phyloP scores from a whole-genome alignment of 2,797 vertebrate species.

The Intellagama lesueurii region DNA sequence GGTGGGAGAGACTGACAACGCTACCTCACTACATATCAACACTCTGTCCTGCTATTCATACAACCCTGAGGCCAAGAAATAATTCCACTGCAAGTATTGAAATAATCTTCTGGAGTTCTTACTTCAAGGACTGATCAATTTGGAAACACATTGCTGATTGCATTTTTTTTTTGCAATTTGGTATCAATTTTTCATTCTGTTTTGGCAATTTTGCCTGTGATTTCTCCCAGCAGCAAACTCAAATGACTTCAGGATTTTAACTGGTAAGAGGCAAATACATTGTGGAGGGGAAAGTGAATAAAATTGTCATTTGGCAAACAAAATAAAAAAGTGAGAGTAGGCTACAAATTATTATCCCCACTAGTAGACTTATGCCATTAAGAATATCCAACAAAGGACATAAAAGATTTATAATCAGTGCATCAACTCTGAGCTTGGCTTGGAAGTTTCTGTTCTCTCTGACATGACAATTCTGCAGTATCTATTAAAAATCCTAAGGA shows the following conservation, averaged over 20 bases:
- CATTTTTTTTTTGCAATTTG: no score
- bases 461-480: not conserved
- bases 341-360: not conserved
- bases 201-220: no score
- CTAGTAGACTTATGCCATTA: not conserved
- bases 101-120: not conserved
- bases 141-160: no score
- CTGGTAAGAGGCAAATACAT: no score
- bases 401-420: not conserved
- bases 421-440: fast-evolving
- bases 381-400: fast-evolving
- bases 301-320: no score
- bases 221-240: no score
- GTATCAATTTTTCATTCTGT: no score
- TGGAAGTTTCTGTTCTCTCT: not conserved
- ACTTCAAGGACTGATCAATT: not conserved
- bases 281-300: no score
- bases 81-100: not conserved
- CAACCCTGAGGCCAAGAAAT: not conserved
- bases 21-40: not conserved
- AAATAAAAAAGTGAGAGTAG: no score
- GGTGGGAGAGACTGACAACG: not conserved
- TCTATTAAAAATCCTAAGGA: not conserved
- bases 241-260: no score
- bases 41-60: not conserved